Percentiles rank a stretch among this genome's conserved stretches.
These are phyloP conservation scores for Teleiodes luculella DNA, from an alignment of 2,888 invertebrate genomes.

Conservation along the genomic window DNA sequence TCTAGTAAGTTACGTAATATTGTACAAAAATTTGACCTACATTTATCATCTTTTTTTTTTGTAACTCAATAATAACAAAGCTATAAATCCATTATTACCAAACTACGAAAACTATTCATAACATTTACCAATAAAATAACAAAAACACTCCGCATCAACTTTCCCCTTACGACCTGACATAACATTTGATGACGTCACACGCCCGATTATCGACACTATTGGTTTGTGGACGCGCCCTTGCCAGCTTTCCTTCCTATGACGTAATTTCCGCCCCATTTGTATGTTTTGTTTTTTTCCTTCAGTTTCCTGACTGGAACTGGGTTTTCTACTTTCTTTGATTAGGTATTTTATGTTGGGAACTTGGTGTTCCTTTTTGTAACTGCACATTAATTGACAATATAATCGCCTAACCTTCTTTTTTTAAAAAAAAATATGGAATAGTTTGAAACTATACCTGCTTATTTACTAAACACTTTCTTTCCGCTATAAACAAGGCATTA, in stretches of 20 bases:
- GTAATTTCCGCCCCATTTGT: constrained; percentile 43
- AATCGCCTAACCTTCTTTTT: not conserved
- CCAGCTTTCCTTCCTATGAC: constrained; percentile 31
- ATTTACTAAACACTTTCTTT: no score
- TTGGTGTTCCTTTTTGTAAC: not conserved
- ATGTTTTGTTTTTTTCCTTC: constrained; percentile 24
- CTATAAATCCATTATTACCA: constrained; percentile 16
- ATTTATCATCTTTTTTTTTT: no score
- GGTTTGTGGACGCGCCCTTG: constrained; percentile 16
- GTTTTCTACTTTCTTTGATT: not conserved
- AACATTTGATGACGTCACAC: constrained; percentile 28
- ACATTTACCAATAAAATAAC: not conserved
- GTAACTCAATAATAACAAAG: no score
- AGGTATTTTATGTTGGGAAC: not conserved
- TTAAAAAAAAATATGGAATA: no score
- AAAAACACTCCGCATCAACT: constrained; percentile 7
- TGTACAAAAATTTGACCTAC: no score
- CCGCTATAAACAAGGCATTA: no score
- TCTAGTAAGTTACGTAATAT: no score
- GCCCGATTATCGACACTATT: constrained; percentile 16
- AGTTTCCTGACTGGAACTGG: not conserved
- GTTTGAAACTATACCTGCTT: no score
- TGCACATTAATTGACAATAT: not conserved
- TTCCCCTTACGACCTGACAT: constrained; percentile 16
- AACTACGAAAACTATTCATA: not conserved